Evolutionary conservation across 2,888 invertebrate species (phyloP), one percentile per base, ranked within the genome.

Genomic region (Parasteatoda lunata): DNA sequence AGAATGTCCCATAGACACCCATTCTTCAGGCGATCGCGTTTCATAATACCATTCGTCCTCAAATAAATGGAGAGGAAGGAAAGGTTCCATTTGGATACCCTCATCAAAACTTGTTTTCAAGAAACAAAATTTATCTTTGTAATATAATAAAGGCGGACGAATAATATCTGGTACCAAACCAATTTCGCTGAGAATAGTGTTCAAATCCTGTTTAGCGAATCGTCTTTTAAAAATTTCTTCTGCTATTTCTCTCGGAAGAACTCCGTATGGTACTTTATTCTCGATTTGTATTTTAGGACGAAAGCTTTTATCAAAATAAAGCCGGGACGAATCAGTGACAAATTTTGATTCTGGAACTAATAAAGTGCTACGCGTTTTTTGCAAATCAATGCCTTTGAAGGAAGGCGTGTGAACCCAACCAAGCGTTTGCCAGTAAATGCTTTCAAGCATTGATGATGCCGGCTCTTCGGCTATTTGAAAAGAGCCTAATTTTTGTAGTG

Each of bases 351-450:
- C 15, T 49, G 85, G 77, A 0, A 70, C 45, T 0, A 4, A 30
- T 3, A 86, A 11, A 49, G 15, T 65, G 13, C 15, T 5, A 4
- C 7, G n/a, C 3, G 13, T n/a, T 30, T 30, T 30, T 30, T 2
- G 0, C 11, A 71, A 13, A 45, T 70, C 65, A 49, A 45, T 51
- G 54, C 15, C 47, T 54, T 7, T 65, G n/a, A 80, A 86, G n/a
- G 77, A 66, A 6, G 85, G 85, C 8, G 85, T 80, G 30, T 86
- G 85, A 9, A 81, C 85, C 85, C 85, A 86, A 54, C 85, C 85
- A 6, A 86, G 15, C 7, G 76, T 77, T 52, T 86, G 85, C 80
- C 80, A 80, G 52, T 72, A 86, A n/a, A 86, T 13, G 13, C 85
- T 86, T 68, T 86, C 85, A 49, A 80, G 71, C 0, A 80, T 47